Evolutionary conservation across 2,113 vertebrate species (phyloP).

Genomic region (Nothocercus julius): DNA sequence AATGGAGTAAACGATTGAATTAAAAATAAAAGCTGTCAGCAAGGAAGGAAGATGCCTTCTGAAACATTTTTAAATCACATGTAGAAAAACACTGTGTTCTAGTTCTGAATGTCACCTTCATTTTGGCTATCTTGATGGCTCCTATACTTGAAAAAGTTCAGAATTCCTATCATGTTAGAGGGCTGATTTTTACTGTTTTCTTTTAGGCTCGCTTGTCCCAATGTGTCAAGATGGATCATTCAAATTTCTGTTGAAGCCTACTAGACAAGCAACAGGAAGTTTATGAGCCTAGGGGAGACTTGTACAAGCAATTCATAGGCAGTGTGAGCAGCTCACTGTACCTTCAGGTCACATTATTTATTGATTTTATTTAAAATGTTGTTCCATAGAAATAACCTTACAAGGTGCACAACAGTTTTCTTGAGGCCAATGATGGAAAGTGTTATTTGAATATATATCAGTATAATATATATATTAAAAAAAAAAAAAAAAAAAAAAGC

Average conservation of each 20-base stretch:
- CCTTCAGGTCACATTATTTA: constrained; percentile 44
- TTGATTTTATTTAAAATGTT: constrained; percentile 55
- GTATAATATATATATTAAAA: background rate
- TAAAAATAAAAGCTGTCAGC: background rate
- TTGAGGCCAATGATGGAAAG: background rate
- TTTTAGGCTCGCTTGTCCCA: constrained; percentile 21
- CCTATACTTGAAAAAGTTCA: background rate
- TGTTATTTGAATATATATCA: background rate
- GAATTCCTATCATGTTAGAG: background rate
- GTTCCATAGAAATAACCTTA: background rate
- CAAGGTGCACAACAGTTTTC: background rate
- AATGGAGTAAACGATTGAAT: background rate
- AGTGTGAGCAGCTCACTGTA: background rate
- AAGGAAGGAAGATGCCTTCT: background rate
- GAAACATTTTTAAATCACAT: background rate
- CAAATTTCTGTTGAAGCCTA: constrained; percentile 30
- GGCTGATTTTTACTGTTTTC: background rate
- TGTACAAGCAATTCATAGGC: background rate
- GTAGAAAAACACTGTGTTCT: background rate
- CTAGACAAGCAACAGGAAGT: background rate
- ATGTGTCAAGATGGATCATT: constrained; percentile 28
- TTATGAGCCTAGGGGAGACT: background rate
- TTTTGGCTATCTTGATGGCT: background rate
- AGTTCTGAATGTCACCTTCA: background rate
- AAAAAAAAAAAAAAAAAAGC: background rate